phyloP scores from a whole-genome alignment of 2,797 vertebrate species.

The Tiaroga cobitis region DNA sequence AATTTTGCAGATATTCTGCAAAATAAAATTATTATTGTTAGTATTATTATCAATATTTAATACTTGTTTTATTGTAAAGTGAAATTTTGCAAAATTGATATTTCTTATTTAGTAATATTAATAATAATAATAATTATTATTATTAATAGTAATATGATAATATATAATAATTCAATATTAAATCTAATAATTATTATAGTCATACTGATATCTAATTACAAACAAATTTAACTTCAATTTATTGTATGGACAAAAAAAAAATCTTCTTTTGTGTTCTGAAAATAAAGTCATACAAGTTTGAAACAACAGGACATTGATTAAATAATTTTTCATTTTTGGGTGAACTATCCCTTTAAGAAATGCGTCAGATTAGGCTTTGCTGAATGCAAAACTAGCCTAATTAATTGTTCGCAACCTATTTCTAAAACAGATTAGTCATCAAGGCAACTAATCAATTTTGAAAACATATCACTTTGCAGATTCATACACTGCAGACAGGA shows the following conservation, averaged over 20 bases:
- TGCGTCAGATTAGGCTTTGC: neutral
- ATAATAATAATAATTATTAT: too few species aligned
- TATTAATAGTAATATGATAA: too few species aligned
- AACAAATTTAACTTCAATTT: too few species aligned
- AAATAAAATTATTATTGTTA: neutral
- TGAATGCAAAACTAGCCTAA: neutral
- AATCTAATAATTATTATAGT: neutral
- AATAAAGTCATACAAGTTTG: neutral
- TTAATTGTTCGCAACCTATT: neutral
- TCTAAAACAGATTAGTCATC: neutral
- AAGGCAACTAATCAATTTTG: neutral
- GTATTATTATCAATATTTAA: neutral
- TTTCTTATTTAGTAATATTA: too few species aligned
- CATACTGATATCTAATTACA: neutral
- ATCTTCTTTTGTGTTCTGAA: neutral
- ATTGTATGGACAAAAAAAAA: too few species aligned
- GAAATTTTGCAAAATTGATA: too few species aligned
- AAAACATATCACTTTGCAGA: slow-evolving; percentile 16
- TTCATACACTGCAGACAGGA: slow-evolving; percentile 17
- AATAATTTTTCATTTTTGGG: neutral
- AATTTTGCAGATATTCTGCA: too few species aligned
- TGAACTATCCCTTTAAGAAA: neutral
- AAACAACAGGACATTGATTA: neutral
- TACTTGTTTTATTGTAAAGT: too few species aligned
- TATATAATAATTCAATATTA: neutral